Base-by-base conservation (phyloP, 2,888 invertebrate species). In the Amiota communis region DNA sequence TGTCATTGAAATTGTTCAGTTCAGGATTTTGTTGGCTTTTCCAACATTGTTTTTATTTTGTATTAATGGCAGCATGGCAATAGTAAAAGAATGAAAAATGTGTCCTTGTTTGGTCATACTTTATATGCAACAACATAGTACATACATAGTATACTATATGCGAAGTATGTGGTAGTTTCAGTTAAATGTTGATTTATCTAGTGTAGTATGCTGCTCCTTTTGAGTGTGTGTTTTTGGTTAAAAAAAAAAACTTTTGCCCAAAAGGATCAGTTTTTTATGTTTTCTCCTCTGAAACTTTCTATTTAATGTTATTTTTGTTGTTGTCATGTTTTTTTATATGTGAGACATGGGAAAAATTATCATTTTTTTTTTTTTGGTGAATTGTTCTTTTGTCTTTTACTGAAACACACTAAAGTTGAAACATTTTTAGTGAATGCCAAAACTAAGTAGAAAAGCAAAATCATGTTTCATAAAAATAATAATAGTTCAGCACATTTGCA, bases 171-270 rank as follows among this genome's bases (percentile, higher is more conserved):
- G 20, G 23, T 63, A 63, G 63, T 63, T 63, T 8, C 46, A 63
- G 63, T 36, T 36, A 63, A 63, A 63, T 36, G 63, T 63, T 63
- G 63, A 63, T 63, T 36, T 63, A 63, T 63, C 36, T 63, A 63
- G 23, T 23, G 23, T 23, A 23, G 20, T 63, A 12, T n/a, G 53
- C 6, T 53, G 53, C 53, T 53, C 2, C 53, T 12, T 12, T 36
- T 36, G 4, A 36, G 53, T 12, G 2, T 12, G 13, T 53, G 6
- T 53, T 53, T 53, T 53, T 2, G 53, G 10, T 53, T n/a, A n/a
- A n/a, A 53, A 8, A n/a, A 36, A 36, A 1, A 36, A 36, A 36
- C 36, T 36, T 36, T 36, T 36, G 36, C 4, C 36, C 36, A 36
- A 36, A 36, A 36, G 36, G 36, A 36, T 36, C 36, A 36, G 36